Percentiles rank a stretch among this genome's conserved stretches.
Conservation (phyloP, 1,140 invertebrate species). For the Drosophila fuyamai region DNA sequence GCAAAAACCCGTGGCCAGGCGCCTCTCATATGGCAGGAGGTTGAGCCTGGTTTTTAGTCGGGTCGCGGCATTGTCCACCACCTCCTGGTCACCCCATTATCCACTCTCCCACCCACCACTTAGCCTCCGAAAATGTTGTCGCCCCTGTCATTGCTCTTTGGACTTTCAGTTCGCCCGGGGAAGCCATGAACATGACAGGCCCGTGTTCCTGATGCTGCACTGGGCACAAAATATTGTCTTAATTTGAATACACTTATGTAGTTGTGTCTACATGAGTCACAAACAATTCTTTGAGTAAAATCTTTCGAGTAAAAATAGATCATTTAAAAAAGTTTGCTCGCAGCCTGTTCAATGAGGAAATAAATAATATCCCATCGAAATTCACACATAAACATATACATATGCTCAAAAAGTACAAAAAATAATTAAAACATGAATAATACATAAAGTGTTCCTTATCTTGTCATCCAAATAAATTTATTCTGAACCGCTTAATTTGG, state of each 20-base stretch:
- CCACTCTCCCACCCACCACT: conserved; percentile 8
- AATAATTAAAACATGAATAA: no score
- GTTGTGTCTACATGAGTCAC: background rate
- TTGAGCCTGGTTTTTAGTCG: conserved; percentile 30
- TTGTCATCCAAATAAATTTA: no score
- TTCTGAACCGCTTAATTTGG: no score
- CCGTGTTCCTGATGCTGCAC: conserved; percentile 23
- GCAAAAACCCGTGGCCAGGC: conserved; percentile 3
- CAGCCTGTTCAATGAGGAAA: no score
- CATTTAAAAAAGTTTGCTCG: no score
- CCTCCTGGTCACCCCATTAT: conserved; percentile 1
- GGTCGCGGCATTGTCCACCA: conserved; percentile 49
- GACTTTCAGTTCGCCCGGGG: conserved; percentile 13
- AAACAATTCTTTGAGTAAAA: no score
- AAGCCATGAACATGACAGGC: conserved; percentile 42
- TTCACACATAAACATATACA: no score
- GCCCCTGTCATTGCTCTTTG: conserved; percentile 27
- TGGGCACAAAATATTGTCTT: background rate
- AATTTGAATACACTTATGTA: background rate
- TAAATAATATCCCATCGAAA: no score
- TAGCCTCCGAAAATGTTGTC: conserved; percentile 42
- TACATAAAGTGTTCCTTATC: no score
- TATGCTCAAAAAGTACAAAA: no score
- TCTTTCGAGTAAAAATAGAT: no score
- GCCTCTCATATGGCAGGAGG: conserved; percentile 27